phyloP scores from a whole-genome alignment of 2,888 invertebrate genomes.

The Branchellion lobata region DNA sequence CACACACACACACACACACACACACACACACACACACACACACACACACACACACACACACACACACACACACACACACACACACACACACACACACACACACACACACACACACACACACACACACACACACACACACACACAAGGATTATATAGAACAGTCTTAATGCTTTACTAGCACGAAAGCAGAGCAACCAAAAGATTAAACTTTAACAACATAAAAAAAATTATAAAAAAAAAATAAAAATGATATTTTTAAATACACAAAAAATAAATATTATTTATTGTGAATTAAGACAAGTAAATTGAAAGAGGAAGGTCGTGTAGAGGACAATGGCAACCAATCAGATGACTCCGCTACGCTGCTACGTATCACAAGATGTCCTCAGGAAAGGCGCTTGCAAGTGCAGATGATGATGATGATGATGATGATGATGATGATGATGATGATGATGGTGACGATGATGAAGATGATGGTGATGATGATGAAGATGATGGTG shows the following conservation, averaged over 20 bases:
- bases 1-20: slow-evolving; percentile 36
- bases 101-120: not conserved
- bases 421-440: slow-evolving; percentile 14
- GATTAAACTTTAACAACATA: not conserved
- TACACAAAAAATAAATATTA: too few relatives aligned
- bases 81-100: not conserved
- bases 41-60: slow-evolving; percentile 24
- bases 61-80: slow-evolving; percentile 25
- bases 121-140: too few relatives aligned
- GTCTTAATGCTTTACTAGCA: too few relatives aligned
- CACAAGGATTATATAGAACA: too few relatives aligned
- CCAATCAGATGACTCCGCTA: too few relatives aligned
- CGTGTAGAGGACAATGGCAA: not conserved
- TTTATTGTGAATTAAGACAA: not conserved
- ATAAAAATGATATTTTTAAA: too few relatives aligned
- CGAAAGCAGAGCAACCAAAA: too few relatives aligned
- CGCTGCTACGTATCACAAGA: too few relatives aligned
- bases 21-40: slow-evolving; percentile 23
- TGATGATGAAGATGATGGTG: not conserved
- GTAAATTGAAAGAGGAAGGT: not conserved
- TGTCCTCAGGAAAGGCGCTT: not conserved
- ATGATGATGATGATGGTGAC: slow-evolving; percentile 23
- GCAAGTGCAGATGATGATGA: slow-evolving; percentile 17
- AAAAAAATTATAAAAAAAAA: not conserved
- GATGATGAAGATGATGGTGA: slow-evolving; percentile 5